Evolutionary conservation across 2,797 vertebrate species (phyloP).

Genomic region (Pangasius macronema): DNA sequence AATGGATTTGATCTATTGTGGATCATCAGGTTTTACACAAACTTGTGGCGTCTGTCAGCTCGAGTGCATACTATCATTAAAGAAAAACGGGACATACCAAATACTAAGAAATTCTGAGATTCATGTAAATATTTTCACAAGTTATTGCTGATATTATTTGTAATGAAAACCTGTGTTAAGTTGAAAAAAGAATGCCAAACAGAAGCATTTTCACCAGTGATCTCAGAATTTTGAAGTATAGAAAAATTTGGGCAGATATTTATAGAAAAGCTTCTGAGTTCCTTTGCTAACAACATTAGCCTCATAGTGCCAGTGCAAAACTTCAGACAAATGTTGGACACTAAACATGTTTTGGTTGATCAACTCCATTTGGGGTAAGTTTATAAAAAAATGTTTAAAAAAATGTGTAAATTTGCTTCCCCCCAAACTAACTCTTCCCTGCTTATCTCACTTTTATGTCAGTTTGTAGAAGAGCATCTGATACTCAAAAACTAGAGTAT

Average conservation of each 20-base stretch:
- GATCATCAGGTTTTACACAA: not conserved
- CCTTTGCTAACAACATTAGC: not conserved
- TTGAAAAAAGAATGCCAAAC: not conserved
- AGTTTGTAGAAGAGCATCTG: not conserved
- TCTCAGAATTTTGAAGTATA: not conserved
- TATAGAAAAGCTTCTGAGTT: not conserved
- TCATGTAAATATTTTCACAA: not conserved
- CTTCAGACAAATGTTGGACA: not conserved
- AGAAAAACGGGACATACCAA: not conserved
- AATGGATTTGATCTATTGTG: not conserved
- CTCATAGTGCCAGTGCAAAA: not conserved
- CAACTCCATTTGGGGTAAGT: not conserved
- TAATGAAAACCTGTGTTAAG: not conserved
- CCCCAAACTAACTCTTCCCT: not conserved
- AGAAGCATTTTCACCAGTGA: not conserved
- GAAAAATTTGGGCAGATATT: not conserved
- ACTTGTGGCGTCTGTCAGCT: not conserved
- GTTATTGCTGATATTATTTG: not conserved
- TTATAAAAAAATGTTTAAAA: not conserved
- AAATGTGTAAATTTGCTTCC: not conserved
- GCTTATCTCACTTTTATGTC: not conserved
- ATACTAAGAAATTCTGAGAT: not conserved
- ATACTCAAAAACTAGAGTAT: not conserved
- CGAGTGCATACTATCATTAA: not conserved
- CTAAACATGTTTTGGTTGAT: not conserved